phyloP scores from a whole-genome alignment of 2,888 invertebrate genomes.

The Caenorhabditis uteleia region DNA sequence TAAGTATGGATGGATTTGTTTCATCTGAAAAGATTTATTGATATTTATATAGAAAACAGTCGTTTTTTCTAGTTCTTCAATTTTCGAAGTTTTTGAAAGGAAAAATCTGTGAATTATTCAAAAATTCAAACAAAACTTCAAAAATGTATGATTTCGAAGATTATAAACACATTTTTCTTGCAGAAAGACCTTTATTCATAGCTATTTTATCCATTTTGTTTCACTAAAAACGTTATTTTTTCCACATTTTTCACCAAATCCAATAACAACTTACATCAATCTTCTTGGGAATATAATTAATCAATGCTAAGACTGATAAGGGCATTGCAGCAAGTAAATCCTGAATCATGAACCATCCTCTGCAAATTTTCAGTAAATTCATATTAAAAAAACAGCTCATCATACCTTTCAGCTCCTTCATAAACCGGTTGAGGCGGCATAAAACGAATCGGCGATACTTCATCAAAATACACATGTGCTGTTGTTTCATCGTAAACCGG shows the following conservation, averaged over 20 bases:
- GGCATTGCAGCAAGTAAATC: conserved; percentile 57
- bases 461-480: conserved; percentile 25
- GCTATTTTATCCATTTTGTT: neutral
- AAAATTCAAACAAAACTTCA: conserved; percentile 3
- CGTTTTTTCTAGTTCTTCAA: neutral
- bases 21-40: conserved; percentile 8
- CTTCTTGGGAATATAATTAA: conserved; percentile 37
- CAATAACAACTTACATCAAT: conserved; percentile 24
- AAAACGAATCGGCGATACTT: conserved; percentile 47
- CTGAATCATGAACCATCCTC: conserved; percentile 62
- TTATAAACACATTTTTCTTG: neutral
- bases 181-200: conserved; percentile 5
- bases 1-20: conserved; percentile 18
- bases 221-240: neutral
- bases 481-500: neutral
- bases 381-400: neutral
- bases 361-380: conserved; percentile 7
- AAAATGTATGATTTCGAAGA: neutral
- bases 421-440: conserved; percentile 53
- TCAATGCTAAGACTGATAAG: conserved; percentile 52
- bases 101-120: conserved; percentile 4
- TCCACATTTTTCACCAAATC: neutral
- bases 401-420: conserved; percentile 10
- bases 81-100: neutral
- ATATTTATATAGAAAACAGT: no score